Evolutionary conservation across 2,888 invertebrate genomes (phyloP), one percentile per base, ranked within the genome.

Genomic region (Lydus trimaculatus): DNA sequence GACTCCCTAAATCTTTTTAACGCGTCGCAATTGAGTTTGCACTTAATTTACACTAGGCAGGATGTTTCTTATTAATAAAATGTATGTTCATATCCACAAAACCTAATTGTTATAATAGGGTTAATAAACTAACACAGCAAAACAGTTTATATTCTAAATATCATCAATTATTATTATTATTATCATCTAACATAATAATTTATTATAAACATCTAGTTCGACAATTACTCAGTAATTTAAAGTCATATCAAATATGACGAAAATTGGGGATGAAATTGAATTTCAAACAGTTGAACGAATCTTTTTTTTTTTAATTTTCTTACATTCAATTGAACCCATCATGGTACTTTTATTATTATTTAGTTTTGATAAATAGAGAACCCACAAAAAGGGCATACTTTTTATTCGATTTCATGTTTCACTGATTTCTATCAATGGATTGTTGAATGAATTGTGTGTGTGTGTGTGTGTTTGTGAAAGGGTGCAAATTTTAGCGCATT

Each of bases 21-120:
- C 78, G 78, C 78, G 78, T 73, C 76, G 73, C 80, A 81, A 81
- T 81, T 80, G 79, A 80, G 75, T 78, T 80, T 76, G 79, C 80
- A 79, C 76, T 74, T 78, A 79, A 80, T 81, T 78, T 74, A 79
- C 79, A 78, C 78, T 72, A 78, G 73, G 77, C 80, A 81, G 81
- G 81, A 81, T 81, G 80, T 78, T 63, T 72, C 76, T 79, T 76
- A 78, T 81, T 80, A 79, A 72, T 66, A 39, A 13, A 13, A 33
- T 67, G 72, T 74, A 76, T 78, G 77, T 43, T 72, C 74, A 78
- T 75, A 76, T 76, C 74, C 77, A 78, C 77, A 43, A 76, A 76
- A 78, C 76, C 75, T 76, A 76, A 79, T 76, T 76, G 72, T 74
- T 74, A 75, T 78, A 76, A 76, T 77, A 75, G 77, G 77, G 78